phyloP scores from a whole-genome alignment of 1,140 invertebrate species.

The Berghia stephanieae region DNA sequence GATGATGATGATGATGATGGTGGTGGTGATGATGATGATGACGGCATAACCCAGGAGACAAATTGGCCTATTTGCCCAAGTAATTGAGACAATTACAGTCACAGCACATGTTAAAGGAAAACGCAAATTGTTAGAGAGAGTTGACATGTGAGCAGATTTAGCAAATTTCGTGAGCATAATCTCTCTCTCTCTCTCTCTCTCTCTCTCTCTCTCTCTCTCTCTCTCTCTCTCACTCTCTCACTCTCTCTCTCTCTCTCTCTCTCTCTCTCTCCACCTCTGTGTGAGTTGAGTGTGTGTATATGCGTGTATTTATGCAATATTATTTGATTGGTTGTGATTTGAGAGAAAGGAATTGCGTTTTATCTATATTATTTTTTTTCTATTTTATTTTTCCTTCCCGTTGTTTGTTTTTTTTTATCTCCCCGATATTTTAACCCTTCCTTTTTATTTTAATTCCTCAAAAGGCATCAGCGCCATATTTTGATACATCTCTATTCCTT shows the following conservation, averaged over 20 bases:
- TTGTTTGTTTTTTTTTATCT: conserved; percentile 12
- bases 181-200: conserved; percentile 29
- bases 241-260: too few relatives aligned
- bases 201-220: conserved; percentile 9
- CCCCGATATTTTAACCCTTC: not conserved
- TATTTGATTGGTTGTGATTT: too few relatives aligned
- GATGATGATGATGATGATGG: not conserved
- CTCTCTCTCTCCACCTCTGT: too few relatives aligned
- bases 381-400: not conserved
- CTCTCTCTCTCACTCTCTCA: too few relatives aligned
- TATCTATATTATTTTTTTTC: too few relatives aligned
- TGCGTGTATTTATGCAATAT: too few relatives aligned
- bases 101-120: not conserved
- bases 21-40: not conserved
- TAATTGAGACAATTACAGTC: not conserved
- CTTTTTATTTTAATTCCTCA: not conserved
- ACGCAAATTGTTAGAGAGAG: not conserved
- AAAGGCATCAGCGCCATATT: not conserved
- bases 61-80: not conserved
- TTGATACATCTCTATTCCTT: not conserved
- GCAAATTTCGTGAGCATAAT: not conserved
- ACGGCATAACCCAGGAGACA: too few relatives aligned
- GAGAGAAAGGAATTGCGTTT: too few relatives aligned
- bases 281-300: too few relatives aligned
- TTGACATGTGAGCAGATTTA: conserved; percentile 20